Base-by-base conservation (phyloP, 2,113 vertebrate species). In the Lethenteron reissneri region DNA sequence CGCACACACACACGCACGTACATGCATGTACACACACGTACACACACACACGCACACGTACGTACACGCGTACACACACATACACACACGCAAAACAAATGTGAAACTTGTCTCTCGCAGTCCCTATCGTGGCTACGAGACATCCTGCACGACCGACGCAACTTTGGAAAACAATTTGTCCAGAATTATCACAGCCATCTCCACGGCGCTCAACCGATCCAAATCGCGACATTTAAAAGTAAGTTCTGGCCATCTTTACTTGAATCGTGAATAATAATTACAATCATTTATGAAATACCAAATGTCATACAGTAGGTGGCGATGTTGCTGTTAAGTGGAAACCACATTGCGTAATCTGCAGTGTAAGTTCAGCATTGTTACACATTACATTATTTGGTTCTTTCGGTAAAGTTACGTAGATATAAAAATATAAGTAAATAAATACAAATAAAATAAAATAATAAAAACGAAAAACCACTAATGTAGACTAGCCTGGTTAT, bases 111-210 rank as follows among this genome's bases (percentile, higher is more conserved):
- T 71, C 72, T 72, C 56, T 75, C 56, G 21, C 78, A 99, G 94
- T 79, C 88, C 84, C 1, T 99, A 99, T 14, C 83, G 90, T 80
- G 94, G 92, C 56, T 99, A 86, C 79, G 95, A 75, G 75, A 78
- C 91, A 69, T 79, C 87, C 9, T 87, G 81, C 58, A 80, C 86
- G 70, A 82, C 89, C 10, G 92, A 99, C 21, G 79, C 90, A 74
- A 92, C 88, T 10, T 69, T 95, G 78, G 94, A 99, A 75, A 97
- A 95, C 78, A 99, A 90, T 76, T 81, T 99, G 64, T 99, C 94
- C 3, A 83, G 90, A 71, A 86, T 97, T 41, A 78, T 92, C 59
- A 84, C 87, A 2, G 86, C 85, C 0, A 79, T 99, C 76, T 89
- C 87, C 56, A 90, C 89, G 2, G 86, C 87, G 0, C 74, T 97